phyloP scores from a whole-genome alignment of 2,797 vertebrate genomes.

The Leptodactylus fallax region DNA sequence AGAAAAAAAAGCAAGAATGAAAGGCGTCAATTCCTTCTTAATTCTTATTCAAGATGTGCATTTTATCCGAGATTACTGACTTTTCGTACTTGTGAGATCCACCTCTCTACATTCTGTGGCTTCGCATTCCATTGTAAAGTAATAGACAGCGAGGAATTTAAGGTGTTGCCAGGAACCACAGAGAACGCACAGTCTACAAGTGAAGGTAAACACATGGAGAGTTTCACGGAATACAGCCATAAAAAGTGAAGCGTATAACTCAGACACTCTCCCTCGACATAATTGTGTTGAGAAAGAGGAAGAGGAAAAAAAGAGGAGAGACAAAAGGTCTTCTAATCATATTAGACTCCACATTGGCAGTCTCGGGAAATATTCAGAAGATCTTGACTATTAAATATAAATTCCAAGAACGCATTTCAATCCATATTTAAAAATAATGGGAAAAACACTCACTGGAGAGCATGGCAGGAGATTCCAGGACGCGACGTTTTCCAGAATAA shows the following conservation, averaged over 20 bases:
- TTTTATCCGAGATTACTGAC: slow-evolving; percentile 74
- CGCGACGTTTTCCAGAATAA: slow-evolving; percentile 59
- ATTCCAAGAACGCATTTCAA: slow-evolving; percentile 70
- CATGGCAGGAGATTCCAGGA: slow-evolving; percentile 68
- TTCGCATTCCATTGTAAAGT: slow-evolving; percentile 85
- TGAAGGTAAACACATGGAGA: slow-evolving; percentile 84
- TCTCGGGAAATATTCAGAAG: slow-evolving; percentile 59
- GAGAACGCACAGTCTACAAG: slow-evolving; percentile 80
- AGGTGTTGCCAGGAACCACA: slow-evolving; percentile 82
- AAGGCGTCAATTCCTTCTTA: slow-evolving; percentile 67
- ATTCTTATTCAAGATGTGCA: slow-evolving; percentile 69
- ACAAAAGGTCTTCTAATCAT: slow-evolving; percentile 63
- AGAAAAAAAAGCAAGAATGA: slow-evolving; percentile 49
- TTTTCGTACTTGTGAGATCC: slow-evolving; percentile 78
- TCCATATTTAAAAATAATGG: slow-evolving; percentile 72
- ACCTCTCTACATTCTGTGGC: slow-evolving; percentile 75
- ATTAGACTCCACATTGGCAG: slow-evolving; percentile 64
- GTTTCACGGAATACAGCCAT: slow-evolving; percentile 80
- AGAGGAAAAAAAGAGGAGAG: slow-evolving; percentile 59
- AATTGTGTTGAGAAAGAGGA: slow-evolving; percentile 64
- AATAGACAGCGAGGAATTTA: slow-evolving; percentile 87
- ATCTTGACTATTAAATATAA: slow-evolving; percentile 61
- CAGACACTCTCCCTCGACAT: slow-evolving; percentile 70
- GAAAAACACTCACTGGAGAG: slow-evolving; percentile 67
- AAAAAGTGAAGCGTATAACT: slow-evolving; percentile 74